These are phyloP conservation scores for Cryptoblepharus egeriae DNA, from an alignment of 2,797 vertebrate genomes.

Conservation along the genomic window DNA sequence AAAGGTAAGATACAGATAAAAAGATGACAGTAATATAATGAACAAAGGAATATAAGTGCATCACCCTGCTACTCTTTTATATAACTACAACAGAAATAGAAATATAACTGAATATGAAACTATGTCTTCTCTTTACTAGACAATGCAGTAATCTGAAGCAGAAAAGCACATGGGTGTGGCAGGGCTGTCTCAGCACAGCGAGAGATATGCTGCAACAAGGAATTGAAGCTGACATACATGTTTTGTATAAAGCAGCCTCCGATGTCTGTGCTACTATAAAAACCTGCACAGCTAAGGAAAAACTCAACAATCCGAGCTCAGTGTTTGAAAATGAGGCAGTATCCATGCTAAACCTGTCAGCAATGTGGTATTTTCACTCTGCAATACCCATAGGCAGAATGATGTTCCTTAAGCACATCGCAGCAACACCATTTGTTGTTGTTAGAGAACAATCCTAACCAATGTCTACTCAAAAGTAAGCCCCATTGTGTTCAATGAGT, in stretches of 20 bases:
- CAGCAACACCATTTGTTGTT: neutral
- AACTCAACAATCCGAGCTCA: accelerated
- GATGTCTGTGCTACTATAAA: neutral
- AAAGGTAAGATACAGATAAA: neutral
- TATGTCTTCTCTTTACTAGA: neutral
- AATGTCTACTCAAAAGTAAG: too few relatives aligned
- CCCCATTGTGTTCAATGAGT: too few relatives aligned
- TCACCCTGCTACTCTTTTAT: accelerated
- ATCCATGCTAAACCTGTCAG: too few relatives aligned
- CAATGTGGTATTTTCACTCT: neutral
- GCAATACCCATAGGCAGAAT: neutral
- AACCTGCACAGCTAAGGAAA: accelerated
- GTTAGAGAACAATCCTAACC: too few relatives aligned
- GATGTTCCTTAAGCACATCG: neutral
- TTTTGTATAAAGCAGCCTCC: neutral
- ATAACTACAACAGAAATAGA: neutral
- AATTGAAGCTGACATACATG: constrained; percentile 4
- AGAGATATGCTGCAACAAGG: constrained; percentile 57
- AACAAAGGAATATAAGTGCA: neutral
- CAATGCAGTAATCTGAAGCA: constrained; percentile 40
- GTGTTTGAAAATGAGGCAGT: neutral
- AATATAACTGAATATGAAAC: neutral
- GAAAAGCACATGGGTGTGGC: constrained; percentile 40
- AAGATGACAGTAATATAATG: neutral
- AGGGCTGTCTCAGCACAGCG: constrained; percentile 35